These are phyloP conservation scores for Lacerta viridis DNA, from an alignment of 2,797 vertebrate genomes.

Conservation along the genomic window DNA sequence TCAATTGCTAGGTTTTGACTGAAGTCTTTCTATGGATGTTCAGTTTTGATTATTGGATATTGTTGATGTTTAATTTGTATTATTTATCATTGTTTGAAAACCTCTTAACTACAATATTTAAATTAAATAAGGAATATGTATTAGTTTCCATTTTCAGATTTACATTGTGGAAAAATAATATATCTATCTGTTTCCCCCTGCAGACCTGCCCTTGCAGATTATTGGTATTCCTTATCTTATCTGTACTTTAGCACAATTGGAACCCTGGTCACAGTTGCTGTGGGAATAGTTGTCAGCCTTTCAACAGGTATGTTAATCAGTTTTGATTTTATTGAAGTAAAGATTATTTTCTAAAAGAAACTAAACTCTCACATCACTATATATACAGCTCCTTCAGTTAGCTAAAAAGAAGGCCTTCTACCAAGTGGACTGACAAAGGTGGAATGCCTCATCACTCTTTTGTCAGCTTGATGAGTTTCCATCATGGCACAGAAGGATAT, in stretches of 20 bases:
- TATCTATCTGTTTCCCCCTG: constrained; percentile 45
- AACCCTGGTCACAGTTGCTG: constrained; percentile 82
- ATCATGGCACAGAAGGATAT: neutral
- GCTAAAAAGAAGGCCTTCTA: too few relatives aligned
- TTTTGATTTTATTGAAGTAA: neutral
- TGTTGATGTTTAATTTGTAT: neutral
- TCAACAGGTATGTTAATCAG: constrained; percentile 85
- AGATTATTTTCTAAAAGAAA: constrained; percentile 16
- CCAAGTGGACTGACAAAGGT: too few relatives aligned
- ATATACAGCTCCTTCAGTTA: neutral
- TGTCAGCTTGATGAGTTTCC: too few relatives aligned
- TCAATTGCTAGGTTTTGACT: neutral
- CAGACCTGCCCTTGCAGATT: constrained; percentile 86
- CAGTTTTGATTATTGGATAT: neutral
- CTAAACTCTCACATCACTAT: neutral
- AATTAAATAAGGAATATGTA: neutral
- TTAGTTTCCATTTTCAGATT: constrained; percentile 17
- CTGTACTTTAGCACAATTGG: constrained; percentile 94
- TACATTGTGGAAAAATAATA: constrained; percentile 27
- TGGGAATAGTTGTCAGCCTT: constrained; percentile 89
- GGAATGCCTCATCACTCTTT: too few relatives aligned
- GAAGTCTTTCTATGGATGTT: neutral
- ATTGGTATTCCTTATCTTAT: constrained; percentile 95
- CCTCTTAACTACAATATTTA: neutral
- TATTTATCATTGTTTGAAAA: neutral